Evolutionary conservation across 2,888 invertebrate species (phyloP).

Genomic region (Dryobotodes eremita): DNA sequence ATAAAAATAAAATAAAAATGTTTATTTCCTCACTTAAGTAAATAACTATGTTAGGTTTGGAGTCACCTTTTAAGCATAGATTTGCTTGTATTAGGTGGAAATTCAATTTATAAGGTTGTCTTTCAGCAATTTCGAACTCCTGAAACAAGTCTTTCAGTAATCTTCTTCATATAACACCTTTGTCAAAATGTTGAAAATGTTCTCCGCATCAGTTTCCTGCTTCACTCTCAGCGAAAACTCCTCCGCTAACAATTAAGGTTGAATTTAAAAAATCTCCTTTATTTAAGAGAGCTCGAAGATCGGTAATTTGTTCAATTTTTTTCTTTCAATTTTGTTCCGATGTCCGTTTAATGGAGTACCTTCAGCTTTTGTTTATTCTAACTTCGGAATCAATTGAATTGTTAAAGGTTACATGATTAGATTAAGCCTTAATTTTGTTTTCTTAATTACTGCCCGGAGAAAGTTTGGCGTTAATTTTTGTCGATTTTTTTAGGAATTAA

Average conservation of each 20-base stretch:
- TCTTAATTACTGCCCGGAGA: constrained; percentile 72
- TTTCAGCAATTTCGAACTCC: background rate
- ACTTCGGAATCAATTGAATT: constrained; percentile 82
- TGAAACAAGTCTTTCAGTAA: background rate
- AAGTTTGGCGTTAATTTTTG: constrained; percentile 20
- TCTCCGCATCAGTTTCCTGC: constrained; percentile 62
- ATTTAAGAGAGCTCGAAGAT: constrained; percentile 82
- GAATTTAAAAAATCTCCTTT: constrained; percentile 85
- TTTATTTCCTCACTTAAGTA: no score
- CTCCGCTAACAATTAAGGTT: constrained; percentile 86
- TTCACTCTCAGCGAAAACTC: constrained; percentile 67
- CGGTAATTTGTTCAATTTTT: constrained; percentile 88
- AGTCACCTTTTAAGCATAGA: no score
- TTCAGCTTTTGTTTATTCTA: constrained; percentile 83
- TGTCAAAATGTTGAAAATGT: background rate
- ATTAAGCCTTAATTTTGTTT: constrained; percentile 77
- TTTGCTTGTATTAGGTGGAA: no score
- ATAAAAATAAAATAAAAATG: no score
- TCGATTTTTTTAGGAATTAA: background rate
- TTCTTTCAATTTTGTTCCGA: constrained; percentile 83
- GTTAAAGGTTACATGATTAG: constrained; percentile 78
- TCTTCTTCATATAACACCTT: background rate
- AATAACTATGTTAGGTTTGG: no score
- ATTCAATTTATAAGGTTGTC: no score
- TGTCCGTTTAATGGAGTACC: constrained; percentile 87